Percentiles rank a stretch among this genome's conserved stretches.
Conservation (phyloP, 2,113 vertebrate genomes). For the Crotophaga sulcirostris region DNA sequence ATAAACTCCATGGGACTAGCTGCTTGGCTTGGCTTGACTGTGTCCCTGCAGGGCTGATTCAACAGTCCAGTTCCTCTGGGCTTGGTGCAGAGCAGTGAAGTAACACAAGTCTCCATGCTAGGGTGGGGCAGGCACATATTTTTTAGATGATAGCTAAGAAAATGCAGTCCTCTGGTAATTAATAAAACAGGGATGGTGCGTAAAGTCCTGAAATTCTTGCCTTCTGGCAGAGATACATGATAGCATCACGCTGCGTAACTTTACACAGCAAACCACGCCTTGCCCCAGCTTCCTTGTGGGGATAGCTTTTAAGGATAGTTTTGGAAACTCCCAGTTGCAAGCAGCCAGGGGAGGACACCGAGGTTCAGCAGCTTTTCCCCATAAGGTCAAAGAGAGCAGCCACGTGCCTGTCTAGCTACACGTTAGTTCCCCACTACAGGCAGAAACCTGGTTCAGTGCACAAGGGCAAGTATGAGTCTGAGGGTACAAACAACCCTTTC, state of each 20-base stretch:
- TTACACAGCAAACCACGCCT: neutral
- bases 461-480: neutral
- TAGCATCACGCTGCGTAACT: neutral
- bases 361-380: neutral
- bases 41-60: neutral
- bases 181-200: neutral
- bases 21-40: neutral
- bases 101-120: neutral
- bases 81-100: neutral
- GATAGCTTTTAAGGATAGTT: neutral
- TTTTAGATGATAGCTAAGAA: neutral
- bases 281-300: neutral
- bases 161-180: neutral
- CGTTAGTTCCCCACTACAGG: neutral
- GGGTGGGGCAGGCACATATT: slow-evolving; percentile 11
- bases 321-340: neutral
- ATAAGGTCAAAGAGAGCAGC: neutral
- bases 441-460: neutral
- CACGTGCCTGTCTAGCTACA: neutral
- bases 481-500: neutral
- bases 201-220: neutral
- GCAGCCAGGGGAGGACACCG: neutral
- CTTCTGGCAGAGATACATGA: neutral
- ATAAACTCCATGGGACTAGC: accelerated
- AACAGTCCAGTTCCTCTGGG: neutral